Base-by-base conservation (phyloP, 2,797 vertebrate species). In the Sebastes paucispinis region DNA sequence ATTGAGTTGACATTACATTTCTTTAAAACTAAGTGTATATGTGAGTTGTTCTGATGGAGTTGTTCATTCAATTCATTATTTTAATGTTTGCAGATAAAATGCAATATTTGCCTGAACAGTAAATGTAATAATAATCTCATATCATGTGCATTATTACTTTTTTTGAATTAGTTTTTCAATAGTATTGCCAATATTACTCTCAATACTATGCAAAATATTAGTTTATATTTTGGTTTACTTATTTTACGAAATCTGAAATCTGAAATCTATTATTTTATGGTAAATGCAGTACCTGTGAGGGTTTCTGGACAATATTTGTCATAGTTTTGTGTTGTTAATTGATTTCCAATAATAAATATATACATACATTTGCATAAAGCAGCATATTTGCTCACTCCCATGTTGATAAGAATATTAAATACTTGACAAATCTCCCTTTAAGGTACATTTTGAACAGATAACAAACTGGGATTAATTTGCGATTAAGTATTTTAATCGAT, bases 1-100 rank as follows among this genome's bases (percentile, higher is more conserved):
- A 90, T 80, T 57, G 80, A 84, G 63, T 4, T 82, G 84, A 74
- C 78, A 31, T 74, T 77, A 83, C 75, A 91, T 75, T 75, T 58
- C 71, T 63, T 62, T 22, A 31, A 27, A 25, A 25, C 27, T 50
- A 31, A 43, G 73, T 79, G 13, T 55, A 63, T 55, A 27, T 52
- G 3, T 73, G 52, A 31, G 64, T 60, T 60, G 13, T 20, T 50
- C 18, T 29, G 8, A 16, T 43, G 29, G 60, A 52, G 4, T 36
- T 73, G 69, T 16, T 36, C 16, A 18, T 47, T 47, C 43, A 47
- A 47, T 47, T 47, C 22, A 29, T 43, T 55, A 11, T 81, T 73
- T 60, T 47, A 25, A 58, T 82, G 55, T 71, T 86, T 67, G 39
- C 12, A 36, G 47, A 64, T 62, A n/a, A 39, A 68, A 59, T 31